phyloP scores from a whole-genome alignment of 2,797 vertebrate genomes.

The Coreius guichenoti region DNA sequence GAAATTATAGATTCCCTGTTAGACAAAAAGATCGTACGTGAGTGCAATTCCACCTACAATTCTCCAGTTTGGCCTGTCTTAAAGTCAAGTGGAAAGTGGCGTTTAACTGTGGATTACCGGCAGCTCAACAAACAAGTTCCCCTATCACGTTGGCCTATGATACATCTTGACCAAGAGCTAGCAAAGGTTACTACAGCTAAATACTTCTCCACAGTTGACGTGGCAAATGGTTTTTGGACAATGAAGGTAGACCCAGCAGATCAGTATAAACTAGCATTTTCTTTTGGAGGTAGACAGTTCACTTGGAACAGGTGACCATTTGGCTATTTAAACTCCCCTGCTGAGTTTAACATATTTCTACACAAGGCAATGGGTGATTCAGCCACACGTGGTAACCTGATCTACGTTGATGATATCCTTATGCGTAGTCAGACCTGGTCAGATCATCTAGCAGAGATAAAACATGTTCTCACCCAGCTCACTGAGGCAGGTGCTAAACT shows the following conservation, averaged over 20 bases:
- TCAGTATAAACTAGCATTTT: neutral
- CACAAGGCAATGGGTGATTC: neutral
- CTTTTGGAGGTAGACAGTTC: neutral
- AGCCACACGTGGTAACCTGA: no score
- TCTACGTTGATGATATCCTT: no score
- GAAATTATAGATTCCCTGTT: conserved; percentile 1
- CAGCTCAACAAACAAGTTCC: conserved; percentile 19
- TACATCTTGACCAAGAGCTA: neutral
- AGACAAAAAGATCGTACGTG: no score
- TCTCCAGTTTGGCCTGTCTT: conserved; percentile 8
- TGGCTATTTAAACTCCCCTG: neutral
- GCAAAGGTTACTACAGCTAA: neutral
- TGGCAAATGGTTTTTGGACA: conserved; percentile 13
- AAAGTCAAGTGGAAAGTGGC: neutral
- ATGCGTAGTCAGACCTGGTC: neutral
- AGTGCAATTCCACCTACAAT: conserved; percentile 5
- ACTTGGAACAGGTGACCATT: neutral
- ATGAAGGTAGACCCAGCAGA: neutral
- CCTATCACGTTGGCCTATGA: neutral
- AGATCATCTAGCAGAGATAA: neutral
- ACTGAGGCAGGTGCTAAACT: neutral
- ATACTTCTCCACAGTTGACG: conserved; percentile 7
- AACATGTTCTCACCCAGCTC: neutral
- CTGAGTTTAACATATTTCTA: neutral
- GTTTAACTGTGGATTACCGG: neutral